These are phyloP conservation scores for Dreissena polymorpha DNA, from an alignment of 1,140 invertebrate genomes.

Conservation along the genomic window DNA sequence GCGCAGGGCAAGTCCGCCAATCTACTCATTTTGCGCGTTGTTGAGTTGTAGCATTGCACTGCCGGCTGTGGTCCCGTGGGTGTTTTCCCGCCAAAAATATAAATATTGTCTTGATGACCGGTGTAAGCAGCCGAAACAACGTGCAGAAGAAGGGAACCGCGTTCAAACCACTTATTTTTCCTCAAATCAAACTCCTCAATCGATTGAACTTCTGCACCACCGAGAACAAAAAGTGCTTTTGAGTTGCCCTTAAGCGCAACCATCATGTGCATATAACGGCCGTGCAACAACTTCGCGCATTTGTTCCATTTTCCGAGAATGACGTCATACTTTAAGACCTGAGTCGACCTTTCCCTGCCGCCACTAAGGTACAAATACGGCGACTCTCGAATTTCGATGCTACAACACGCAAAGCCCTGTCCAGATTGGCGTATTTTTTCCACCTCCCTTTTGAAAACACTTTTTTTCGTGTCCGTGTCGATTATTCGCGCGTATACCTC, in stretches of 20 bases:
- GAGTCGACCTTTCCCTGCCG: conserved; percentile 1
- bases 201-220: conserved; percentile 34
- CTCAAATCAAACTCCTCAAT: conserved; percentile 47
- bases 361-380: conserved; percentile 36
- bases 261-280: conserved; percentile 43
- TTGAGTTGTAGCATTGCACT: conserved; percentile 31
- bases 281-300: conserved; percentile 38
- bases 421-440: conserved; percentile 34
- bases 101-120: conserved; percentile 37
- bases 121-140: conserved; percentile 13
- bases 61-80: conserved; percentile 18
- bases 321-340: conserved; percentile 43
- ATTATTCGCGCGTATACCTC: conserved; percentile 15
- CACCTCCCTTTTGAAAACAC: conserved; percentile 14
- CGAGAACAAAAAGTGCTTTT: conserved; percentile 15
- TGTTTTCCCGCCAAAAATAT: conserved; percentile 49
- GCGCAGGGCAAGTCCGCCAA: conserved; percentile 33
- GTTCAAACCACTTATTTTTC: conserved; percentile 46
- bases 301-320: conserved; percentile 42
- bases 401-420: conserved; percentile 25
- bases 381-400: conserved; percentile 32
- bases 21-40: neutral
- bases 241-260: neutral
- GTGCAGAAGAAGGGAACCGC: conserved; percentile 18
- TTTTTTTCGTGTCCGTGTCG: conserved; percentile 40